Conservation (phyloP, 2,888 invertebrate species). For the Leptinotarsa rubiginosa region DNA sequence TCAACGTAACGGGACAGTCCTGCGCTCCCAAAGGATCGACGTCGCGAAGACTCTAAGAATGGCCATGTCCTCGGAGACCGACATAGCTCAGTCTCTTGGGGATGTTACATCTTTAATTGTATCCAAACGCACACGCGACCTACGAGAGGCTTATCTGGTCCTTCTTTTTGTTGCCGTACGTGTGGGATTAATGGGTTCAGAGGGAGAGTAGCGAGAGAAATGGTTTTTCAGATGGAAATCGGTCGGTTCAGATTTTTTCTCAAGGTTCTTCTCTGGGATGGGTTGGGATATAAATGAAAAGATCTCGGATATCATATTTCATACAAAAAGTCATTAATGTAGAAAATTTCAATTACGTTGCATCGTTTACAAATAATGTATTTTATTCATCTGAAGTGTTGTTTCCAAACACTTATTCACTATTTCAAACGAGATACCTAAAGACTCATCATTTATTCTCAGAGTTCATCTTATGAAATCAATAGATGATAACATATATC, state of each 20-base stretch:
- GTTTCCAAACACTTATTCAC: too few relatives aligned
- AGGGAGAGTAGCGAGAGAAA: constrained; percentile 37
- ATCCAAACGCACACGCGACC: constrained; percentile 43
- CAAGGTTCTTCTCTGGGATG: neutral
- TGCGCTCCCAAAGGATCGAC: constrained; percentile 28
- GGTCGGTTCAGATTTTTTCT: constrained; percentile 10
- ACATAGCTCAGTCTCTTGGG: constrained; percentile 39
- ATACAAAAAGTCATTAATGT: too few relatives aligned
- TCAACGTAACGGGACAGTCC: constrained; percentile 1
- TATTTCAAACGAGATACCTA: too few relatives aligned
- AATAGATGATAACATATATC: too few relatives aligned
- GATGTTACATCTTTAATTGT: constrained; percentile 50
- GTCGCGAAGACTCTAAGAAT: constrained; percentile 32
- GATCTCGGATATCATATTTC: too few relatives aligned
- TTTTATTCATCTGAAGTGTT: too few relatives aligned
- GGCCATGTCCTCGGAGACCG: constrained; percentile 29
- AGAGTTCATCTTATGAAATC: too few relatives aligned
- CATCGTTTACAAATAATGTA: too few relatives aligned
- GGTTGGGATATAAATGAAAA: too few relatives aligned
- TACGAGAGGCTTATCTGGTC: constrained; percentile 37
- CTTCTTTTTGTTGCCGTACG: constrained; percentile 38
- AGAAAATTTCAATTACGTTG: too few relatives aligned
- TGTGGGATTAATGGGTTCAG: constrained; percentile 38
- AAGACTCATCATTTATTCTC: too few relatives aligned
- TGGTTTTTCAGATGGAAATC: constrained; percentile 42